phyloP scores from a whole-genome alignment of 2,888 invertebrate genomes.

The Chymomyza procnemis region DNA sequence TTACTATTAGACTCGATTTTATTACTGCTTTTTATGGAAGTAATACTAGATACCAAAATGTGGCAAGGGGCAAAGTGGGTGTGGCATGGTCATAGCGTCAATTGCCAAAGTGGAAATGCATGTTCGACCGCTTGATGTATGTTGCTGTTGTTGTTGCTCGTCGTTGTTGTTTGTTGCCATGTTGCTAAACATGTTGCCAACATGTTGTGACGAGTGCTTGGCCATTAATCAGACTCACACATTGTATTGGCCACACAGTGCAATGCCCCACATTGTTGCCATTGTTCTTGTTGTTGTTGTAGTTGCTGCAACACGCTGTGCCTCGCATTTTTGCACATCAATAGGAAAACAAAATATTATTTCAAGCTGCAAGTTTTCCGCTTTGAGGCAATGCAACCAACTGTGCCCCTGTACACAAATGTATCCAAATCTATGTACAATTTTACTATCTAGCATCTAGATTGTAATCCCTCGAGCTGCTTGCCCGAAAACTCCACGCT shows the following conservation, averaged over 20 bases:
- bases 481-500: not conserved
- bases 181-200: not conserved
- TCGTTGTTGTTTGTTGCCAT: not conserved
- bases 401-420: not conserved
- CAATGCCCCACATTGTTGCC: constrained; percentile 1
- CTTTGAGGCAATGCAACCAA: not conserved
- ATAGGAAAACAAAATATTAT: not conserved
- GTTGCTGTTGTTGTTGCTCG: constrained; percentile 1
- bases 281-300: not conserved
- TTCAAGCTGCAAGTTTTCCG: not conserved
- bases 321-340: not conserved
- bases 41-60: not conserved
- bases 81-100: not conserved
- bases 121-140: not conserved
- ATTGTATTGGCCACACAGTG: not conserved
- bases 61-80: not conserved
- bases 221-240: constrained; percentile 23
- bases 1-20: not conserved
- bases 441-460: not conserved
- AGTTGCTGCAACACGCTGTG: not conserved
- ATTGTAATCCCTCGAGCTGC: not conserved
- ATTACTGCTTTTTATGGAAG: not conserved
- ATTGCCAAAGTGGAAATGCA: constrained; percentile 6
- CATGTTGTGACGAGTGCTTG: constrained; percentile 15
- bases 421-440: not conserved